Evolutionary conservation across 2,113 vertebrate species (phyloP), one percentile per base, ranked within the genome.

Genomic region (Herpetotheres cachinnans): DNA sequence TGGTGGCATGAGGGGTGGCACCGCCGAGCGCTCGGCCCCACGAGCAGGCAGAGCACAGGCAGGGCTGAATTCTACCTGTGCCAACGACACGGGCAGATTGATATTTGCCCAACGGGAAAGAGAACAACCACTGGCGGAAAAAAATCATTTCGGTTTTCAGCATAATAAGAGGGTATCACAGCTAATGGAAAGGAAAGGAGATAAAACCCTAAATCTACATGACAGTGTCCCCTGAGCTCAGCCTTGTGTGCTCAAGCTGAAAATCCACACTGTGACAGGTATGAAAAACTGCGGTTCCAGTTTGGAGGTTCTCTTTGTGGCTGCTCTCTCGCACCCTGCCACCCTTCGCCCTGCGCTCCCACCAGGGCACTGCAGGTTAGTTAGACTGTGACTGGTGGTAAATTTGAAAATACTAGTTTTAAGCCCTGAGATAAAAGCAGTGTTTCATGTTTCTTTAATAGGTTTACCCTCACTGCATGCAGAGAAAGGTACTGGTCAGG

Each of bases 151-250:
- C 3, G 8, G 40, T 30, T 84, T 95, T 63, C 78, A 58, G 66
- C 72, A 38, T 89, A 84, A 82, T 34, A 65, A 92, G 73, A 84
- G 85, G 65, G 55, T 65, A 86, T 97, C 95, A 85, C 52, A 92
- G 86, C 65, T 86, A 95, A 95, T 93, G 93, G 96, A 95, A 49
- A 72, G 40, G 55, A 84, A 83, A 79, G 92, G 91, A 96, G 86
- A 93, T 79, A 71, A 96, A 86, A 7, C 69, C 69, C 54, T 84
- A 93, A 97, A 96, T 97, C 93, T 89, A 79, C 46, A 77, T 92
- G 97, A 97, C 95, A 96, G 86, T 7, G 92, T 96, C 96, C 77
- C 82, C 95, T 73, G 92, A 83, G 93, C 90, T 96, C 93, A 96
- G 95, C 86, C 38, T 30, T 91, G 95, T 84, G 90, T 38, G 54